Evolutionary conservation across 2,888 invertebrate genomes (phyloP).

Genomic region (Digitonthophagus gazella): DNA sequence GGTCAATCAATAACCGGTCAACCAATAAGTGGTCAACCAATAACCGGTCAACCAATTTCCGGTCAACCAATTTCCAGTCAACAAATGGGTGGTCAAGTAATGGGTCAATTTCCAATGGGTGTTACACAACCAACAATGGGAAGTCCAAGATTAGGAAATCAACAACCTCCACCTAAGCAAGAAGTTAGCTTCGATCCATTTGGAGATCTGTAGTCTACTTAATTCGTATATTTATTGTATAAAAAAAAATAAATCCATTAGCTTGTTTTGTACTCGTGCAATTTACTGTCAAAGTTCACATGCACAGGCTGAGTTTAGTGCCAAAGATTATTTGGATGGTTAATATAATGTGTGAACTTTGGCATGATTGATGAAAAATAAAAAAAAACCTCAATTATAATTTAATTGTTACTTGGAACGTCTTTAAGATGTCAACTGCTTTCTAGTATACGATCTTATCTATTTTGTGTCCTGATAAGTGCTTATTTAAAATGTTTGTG

Average conservation of each 20-base stretch:
- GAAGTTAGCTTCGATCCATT: slow-evolving; percentile 50
- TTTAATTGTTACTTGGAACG: background rate
- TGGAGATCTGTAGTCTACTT: slow-evolving; percentile 48
- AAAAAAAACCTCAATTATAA: slow-evolving; percentile 1
- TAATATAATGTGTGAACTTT: slow-evolving; percentile 4
- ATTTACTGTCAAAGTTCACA: slow-evolving; percentile 4
- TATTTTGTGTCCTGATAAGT: background rate
- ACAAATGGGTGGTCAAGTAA: slow-evolving; percentile 32
- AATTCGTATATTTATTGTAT: slow-evolving; percentile 23
- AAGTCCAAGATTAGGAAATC: slow-evolving; percentile 43
- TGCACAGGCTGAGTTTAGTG: slow-evolving; percentile 7
- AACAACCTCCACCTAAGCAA: slow-evolving; percentile 38
- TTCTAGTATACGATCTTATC: background rate
- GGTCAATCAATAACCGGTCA: slow-evolving; percentile 38
- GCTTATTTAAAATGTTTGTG: background rate
- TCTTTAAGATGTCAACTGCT: slow-evolving; percentile 5
- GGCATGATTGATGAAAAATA: slow-evolving; percentile 4
- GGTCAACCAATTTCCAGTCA: slow-evolving; percentile 48
- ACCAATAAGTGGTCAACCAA: too few relatives aligned
- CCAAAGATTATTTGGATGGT: slow-evolving; percentile 9
- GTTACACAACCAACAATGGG: slow-evolving; percentile 33
- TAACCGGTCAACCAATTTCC: too few relatives aligned
- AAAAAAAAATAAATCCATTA: slow-evolving; percentile 11
- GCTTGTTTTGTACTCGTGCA: slow-evolving; percentile 12
- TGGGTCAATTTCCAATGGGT: background rate